A percentile compares a stretch with the other conserved stretches of the same genome.
Evolutionary conservation across 2,797 vertebrate genomes (phyloP).

Genomic region (Geotrypetes seraphini): DNA sequence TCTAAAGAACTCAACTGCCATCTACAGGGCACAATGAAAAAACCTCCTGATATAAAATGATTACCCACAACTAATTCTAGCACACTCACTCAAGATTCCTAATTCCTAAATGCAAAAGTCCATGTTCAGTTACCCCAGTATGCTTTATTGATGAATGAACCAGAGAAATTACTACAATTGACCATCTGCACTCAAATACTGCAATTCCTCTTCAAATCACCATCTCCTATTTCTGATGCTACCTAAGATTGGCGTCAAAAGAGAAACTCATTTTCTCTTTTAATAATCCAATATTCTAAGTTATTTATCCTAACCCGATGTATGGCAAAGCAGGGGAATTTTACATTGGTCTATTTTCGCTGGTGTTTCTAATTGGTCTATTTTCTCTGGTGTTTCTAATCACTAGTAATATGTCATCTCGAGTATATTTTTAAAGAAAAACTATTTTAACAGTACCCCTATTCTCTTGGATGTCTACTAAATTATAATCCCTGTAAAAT

Average conservation of each 20-base stretch:
- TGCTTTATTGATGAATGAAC: background rate
- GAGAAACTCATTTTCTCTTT: conserved; percentile 12
- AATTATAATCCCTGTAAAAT: conserved; percentile 54
- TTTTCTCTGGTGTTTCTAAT: no score
- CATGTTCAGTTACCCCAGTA: background rate
- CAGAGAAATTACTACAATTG: conserved; percentile 8
- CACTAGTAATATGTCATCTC: no score
- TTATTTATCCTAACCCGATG: background rate
- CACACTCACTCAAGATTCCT: background rate
- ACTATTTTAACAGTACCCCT: conserved; percentile 47
- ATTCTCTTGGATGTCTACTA: conserved; percentile 49
- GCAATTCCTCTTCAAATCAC: conserved; percentile 18
- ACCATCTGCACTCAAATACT: conserved; percentile 21
- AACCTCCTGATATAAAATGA: conserved; percentile 24
- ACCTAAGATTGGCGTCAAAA: no score
- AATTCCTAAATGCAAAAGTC: conserved; percentile 1
- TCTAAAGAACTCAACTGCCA: conserved; percentile 21
- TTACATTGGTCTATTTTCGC: no score
- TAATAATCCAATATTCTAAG: conserved; percentile 20
- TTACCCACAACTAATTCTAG: conserved; percentile 15
- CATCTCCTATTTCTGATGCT: no score
- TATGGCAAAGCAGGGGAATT: no score
- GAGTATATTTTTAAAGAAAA: conserved; percentile 37
- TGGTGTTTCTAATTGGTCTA: no score
- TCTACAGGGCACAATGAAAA: conserved; percentile 12